phyloP scores from a whole-genome alignment of 1,140 invertebrate genomes.

The Camponotus pennsylvanicus region DNA sequence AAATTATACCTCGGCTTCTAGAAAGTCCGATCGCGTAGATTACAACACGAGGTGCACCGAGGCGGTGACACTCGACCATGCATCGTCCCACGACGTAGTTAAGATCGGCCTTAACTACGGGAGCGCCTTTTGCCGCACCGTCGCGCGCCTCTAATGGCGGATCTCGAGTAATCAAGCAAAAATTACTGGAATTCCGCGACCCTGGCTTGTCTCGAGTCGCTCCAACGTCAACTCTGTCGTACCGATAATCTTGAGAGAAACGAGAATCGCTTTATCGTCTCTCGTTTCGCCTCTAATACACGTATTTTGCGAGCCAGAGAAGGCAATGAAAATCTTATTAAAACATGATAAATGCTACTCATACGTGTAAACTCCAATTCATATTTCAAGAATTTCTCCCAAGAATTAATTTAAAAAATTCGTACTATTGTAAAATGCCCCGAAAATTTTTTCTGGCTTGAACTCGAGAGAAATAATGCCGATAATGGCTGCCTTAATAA shows the following conservation, averaged over 20 bases:
- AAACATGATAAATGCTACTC: background rate
- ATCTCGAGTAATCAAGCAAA: slow-evolving; percentile 65
- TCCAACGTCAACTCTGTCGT: background rate
- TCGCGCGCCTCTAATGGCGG: slow-evolving; percentile 57
- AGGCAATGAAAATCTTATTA: background rate
- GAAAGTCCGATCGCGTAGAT: slow-evolving; percentile 45
- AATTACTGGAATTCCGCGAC: slow-evolving; percentile 63
- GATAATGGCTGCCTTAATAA: background rate
- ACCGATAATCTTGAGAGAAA: background rate
- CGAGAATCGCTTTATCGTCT: background rate
- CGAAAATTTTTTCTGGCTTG: background rate
- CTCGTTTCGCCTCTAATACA: background rate
- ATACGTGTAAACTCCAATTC: too few species aligned
- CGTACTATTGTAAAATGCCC: background rate
- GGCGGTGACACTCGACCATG: slow-evolving; percentile 41
- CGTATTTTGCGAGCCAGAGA: too few species aligned
- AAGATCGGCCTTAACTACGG: slow-evolving; percentile 44
- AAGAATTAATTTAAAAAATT: too few species aligned
- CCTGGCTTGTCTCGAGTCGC: slow-evolving; percentile 22
- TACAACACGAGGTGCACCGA: slow-evolving; percentile 52
- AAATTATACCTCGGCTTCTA: slow-evolving; percentile 26
- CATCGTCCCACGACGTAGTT: slow-evolving; percentile 56
- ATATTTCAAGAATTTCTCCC: too few species aligned
- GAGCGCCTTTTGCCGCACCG: slow-evolving; percentile 49
- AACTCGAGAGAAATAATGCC: background rate